Base-by-base conservation (phyloP, 2,888 invertebrate species). In the Tethea ocularis region DNA sequence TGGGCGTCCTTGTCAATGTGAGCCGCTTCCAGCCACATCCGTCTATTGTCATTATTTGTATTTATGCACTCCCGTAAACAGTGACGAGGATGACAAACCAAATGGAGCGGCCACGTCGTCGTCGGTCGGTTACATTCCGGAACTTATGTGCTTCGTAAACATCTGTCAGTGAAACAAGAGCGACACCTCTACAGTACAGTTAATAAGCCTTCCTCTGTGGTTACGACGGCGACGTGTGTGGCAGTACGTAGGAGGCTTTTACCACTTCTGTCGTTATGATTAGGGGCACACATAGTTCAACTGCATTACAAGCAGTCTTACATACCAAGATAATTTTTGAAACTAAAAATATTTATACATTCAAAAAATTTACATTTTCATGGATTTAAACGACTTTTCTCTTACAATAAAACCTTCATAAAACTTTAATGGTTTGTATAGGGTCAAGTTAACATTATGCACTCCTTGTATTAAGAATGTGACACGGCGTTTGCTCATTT, bases 1-100 rank as follows among this genome's bases (percentile, higher is more conserved):
- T 89, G 89, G 89, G 89, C 92, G 92, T 90, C 92, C 92, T 92
- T 93, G 92, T 92, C 92, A 92, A 92, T 93, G 93, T 89, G 89
- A 92, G 91, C 93, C 89, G 88, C 92, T 92, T 91, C 90, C 89
- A 89, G 83, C 88, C 87, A 92, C 90, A 92, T 92, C 93, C 92
- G 92, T 92, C 92, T 91, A 92, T 91, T 91, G 91, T 91, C 88
- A 83, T 83, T 89, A 84, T 91, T 88, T 89, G 87, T 90, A 85
- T 91, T 83, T 82, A 87, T 90, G 86, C 85, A 88, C 87, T 89
- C 87, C 86, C 86, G 89, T 88, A 83, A 82, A 80, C 84, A 77
- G 80, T 84, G 86, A 82, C 84, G 78, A 82, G 74, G 81, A 88
- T 88, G 88, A 89, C 87, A 71, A 67, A 80, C 75, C 67, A 67